These are phyloP conservation scores for Zoanthus sansibaricus DNA, from an alignment of 92 coral and sea anemone species.

Conservation along the genomic window DNA sequence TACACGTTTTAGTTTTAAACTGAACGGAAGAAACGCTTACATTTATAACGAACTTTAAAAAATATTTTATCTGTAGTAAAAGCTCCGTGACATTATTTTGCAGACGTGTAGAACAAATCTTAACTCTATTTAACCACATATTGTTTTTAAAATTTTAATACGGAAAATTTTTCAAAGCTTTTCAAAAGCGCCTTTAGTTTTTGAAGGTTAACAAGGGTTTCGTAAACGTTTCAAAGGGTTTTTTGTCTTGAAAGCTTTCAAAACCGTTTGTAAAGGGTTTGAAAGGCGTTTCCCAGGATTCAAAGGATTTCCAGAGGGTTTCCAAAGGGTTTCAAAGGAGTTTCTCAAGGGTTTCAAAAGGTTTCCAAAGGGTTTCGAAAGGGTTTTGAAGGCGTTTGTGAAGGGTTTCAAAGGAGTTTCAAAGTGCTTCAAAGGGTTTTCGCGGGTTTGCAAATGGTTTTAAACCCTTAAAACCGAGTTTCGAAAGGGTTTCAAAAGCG, in stretches of 20 bases:
- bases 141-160: background rate
- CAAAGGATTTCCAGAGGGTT: too few relatives aligned
- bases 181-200: background rate
- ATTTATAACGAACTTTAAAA: background rate
- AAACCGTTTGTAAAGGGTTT: background rate
- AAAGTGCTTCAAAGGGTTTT: background rate
- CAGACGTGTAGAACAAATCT: background rate
- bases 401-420: slow-evolving; percentile 10
- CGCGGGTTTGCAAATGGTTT: slow-evolving; percentile 6
- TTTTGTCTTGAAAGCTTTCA: background rate
- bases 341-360: slow-evolving; percentile 12
- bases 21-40: slow-evolving; percentile 20
- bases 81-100: background rate
- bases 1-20: background rate
- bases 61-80: slow-evolving; percentile 12
- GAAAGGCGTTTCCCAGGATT: too few relatives aligned
- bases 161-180: background rate
- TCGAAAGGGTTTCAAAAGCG: background rate
- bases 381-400: background rate
- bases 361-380: background rate
- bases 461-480: slow-evolving; percentile 4
- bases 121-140: slow-evolving; percentile 6
- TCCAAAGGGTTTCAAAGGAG: background rate
- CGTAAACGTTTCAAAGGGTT: slow-evolving; percentile 36
- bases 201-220: slow-evolving; percentile 21